Percentiles rank a stretch among this genome's conserved stretches.
These are phyloP conservation scores for Andrena dorsata DNA, from an alignment of 2,888 invertebrate genomes.

Conservation along the genomic window DNA sequence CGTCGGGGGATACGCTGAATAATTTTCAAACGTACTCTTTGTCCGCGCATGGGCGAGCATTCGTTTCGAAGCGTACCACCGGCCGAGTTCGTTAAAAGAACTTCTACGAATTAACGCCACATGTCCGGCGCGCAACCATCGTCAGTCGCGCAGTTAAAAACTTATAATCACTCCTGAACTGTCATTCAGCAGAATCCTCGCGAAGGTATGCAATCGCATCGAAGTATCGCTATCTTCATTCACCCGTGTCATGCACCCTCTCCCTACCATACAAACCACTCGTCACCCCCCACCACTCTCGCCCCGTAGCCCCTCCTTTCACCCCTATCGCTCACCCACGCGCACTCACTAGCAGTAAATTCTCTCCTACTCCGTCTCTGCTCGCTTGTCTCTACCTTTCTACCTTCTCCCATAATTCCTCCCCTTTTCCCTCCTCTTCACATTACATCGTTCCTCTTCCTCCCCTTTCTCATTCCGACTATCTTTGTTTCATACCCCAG, in stretches of 20 bases:
- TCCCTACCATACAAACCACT: constrained; percentile 8
- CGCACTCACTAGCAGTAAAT: constrained; percentile 32
- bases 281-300: not conserved
- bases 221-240: constrained; percentile 53
- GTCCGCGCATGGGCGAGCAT: not conserved
- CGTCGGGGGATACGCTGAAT: constrained; percentile 26
- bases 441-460: constrained; percentile 18
- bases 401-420: not conserved
- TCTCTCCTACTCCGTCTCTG: constrained; percentile 19
- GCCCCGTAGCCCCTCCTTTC: too few relatives aligned
- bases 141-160: constrained; percentile 11
- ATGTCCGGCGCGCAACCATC: not conserved
- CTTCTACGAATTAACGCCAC: not conserved
- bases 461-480: not conserved
- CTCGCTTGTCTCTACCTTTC: not conserved
- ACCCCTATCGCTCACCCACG: constrained; percentile 24
- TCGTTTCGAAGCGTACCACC: not conserved
- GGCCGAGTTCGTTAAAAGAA: constrained; percentile 3
- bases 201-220: constrained; percentile 36
- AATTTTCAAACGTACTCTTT: constrained; percentile 20
- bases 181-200: constrained; percentile 34
- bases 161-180: constrained; percentile 46
- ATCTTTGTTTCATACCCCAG: constrained; percentile 4
- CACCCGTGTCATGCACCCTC: constrained; percentile 29
- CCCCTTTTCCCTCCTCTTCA: not conserved